Conservation (phyloP, 2,113 vertebrate genomes). For the Toxotes chatareus region DNA sequence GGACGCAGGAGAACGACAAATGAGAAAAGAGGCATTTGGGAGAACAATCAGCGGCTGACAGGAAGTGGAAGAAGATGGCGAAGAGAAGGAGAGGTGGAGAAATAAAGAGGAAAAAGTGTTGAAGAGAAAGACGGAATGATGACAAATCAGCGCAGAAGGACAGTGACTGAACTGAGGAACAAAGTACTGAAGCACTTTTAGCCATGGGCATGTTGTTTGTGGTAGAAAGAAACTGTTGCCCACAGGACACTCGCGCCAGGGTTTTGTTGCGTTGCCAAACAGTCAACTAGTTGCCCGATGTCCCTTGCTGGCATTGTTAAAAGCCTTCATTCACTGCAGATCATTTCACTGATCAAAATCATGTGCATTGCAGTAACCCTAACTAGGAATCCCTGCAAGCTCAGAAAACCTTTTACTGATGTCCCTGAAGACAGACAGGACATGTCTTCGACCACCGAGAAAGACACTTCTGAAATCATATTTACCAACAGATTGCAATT, state of each 20-base stretch:
- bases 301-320: not conserved
- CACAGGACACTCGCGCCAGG: not conserved
- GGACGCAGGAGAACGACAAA: not conserved
- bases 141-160: constrained; percentile 14
- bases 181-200: constrained; percentile 12
- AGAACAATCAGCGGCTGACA: not conserved
- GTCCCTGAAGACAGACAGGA: not conserved
- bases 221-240: not conserved
- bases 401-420: not conserved
- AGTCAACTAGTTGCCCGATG: not conserved
- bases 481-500: not conserved
- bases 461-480: not conserved
- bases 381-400: not conserved
- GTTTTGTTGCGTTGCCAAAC: constrained; percentile 2
- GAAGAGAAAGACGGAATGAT: not conserved
- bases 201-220: not conserved
- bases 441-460: not conserved
- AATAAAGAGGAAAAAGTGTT: not conserved
- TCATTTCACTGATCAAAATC: not conserved
- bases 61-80: constrained; percentile 4
- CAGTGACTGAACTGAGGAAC: constrained; percentile 37
- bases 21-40: not conserved
- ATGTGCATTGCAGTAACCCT: not conserved
- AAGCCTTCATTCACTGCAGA: not conserved
- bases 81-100: not conserved